A percentile compares a stretch with the other conserved stretches of the same genome.
phyloP scores from a whole-genome alignment of 1,140 invertebrate species.

The Wasmannia auropunctata region DNA sequence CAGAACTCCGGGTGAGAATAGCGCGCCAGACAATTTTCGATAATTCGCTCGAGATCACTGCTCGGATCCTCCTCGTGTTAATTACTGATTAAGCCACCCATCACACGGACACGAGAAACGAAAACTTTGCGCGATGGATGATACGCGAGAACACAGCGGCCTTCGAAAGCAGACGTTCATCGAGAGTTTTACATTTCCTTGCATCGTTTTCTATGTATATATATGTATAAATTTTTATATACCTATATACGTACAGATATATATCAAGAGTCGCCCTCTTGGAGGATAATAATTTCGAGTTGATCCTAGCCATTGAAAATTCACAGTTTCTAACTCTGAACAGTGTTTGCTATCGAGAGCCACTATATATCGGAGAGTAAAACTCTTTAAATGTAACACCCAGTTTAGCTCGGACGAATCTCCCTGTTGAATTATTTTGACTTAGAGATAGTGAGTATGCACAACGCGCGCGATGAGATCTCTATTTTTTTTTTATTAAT shows the following conservation, averaged over 20 bases:
- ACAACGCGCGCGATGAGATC: constrained; percentile 31
- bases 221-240: constrained; percentile 28
- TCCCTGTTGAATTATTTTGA: constrained; percentile 21
- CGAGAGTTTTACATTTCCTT: constrained; percentile 19
- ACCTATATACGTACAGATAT: constrained; percentile 3
- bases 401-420: constrained; percentile 15
- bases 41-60: neutral
- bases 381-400: constrained; percentile 36
- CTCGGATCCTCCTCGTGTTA: neutral
- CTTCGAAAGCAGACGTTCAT: constrained; percentile 18
- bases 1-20: neutral
- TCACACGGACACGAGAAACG: neutral
- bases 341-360: neutral
- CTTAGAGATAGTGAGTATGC: constrained; percentile 36
- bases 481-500: neutral
- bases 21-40: neutral
- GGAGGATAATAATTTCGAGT: constrained; percentile 5
- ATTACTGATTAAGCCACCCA: neutral
- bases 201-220: neutral
- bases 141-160: constrained; percentile 33
- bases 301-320: neutral
- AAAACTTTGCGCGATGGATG: constrained; percentile 20
- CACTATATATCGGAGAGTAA: neutral
- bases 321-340: neutral
- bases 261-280: neutral